phyloP scores from a whole-genome alignment of 2,888 invertebrate species.

The Tachina grossa region DNA sequence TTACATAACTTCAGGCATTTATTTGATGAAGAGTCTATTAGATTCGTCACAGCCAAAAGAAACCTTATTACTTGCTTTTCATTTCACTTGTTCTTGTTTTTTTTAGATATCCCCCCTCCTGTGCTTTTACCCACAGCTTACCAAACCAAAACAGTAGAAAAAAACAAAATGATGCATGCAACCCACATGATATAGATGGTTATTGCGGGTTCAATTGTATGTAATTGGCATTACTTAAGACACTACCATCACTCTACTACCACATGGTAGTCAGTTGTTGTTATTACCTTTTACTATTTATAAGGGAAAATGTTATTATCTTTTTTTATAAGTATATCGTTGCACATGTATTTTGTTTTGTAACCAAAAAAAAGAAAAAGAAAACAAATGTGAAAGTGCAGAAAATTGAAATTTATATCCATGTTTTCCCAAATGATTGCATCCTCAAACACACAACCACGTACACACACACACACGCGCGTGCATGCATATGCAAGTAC shows the following conservation, averaged over 20 bases:
- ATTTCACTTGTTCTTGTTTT: not conserved
- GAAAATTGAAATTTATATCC: slow-evolving; percentile 70
- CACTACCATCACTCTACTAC: not conserved
- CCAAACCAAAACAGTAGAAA: not conserved
- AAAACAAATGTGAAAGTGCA: slow-evolving; percentile 61
- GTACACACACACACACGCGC: not conserved
- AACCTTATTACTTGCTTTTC: not conserved
- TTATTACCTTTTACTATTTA: slow-evolving; percentile 45
- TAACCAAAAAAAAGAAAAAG: slow-evolving; percentile 27
- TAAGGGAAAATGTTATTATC: slow-evolving; percentile 62
- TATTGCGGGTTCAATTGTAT: slow-evolving; percentile 54
- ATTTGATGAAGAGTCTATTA: not conserved
- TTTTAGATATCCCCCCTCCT: not conserved
- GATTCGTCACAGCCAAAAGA: not conserved
- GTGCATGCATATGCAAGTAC: not conserved
- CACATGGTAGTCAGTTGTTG: not conserved
- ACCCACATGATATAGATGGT: slow-evolving; percentile 6
- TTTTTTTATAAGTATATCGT: slow-evolving; percentile 52
- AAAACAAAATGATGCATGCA: slow-evolving; percentile 2
- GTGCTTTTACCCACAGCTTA: not conserved
- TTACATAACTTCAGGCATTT: not conserved
- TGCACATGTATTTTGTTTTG: slow-evolving; percentile 57
- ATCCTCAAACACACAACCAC: slow-evolving; percentile 3
- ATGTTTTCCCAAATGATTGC: slow-evolving; percentile 69
- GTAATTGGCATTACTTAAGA: slow-evolving; percentile 32